Percentiles rank a stretch among this genome's conserved stretches.
phyloP scores from a whole-genome alignment of 2,888 invertebrate species.

The Scaptomyza polygonia region DNA sequence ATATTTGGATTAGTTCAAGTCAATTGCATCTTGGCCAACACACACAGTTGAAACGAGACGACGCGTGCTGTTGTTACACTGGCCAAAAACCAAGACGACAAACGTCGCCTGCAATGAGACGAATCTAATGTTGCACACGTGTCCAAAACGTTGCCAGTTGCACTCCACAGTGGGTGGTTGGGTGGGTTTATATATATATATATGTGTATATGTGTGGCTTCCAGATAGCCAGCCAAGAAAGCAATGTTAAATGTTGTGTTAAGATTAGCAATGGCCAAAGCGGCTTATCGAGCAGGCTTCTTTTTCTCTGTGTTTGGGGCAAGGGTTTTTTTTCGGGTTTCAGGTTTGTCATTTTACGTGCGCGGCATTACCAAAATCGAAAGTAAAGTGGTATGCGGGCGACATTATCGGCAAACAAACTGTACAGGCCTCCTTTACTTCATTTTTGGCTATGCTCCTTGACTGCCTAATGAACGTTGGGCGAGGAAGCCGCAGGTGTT shows the following conservation, averaged over 20 bases:
- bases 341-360: conserved; percentile 50
- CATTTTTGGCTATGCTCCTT: conserved; percentile 45
- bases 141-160: conserved; percentile 54
- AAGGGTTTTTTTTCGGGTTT: conserved; percentile 28
- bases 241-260: conserved; percentile 76
- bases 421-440: conserved; percentile 18
- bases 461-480: conserved; percentile 68
- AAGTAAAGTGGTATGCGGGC: conserved; percentile 51
- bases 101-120: conserved; percentile 66
- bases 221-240: conserved; percentile 54
- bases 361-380: conserved; percentile 56
- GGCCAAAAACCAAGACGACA: conserved; percentile 21
- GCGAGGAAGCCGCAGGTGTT: conserved; percentile 67
- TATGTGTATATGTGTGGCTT: conserved; percentile 10
- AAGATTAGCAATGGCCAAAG: conserved; percentile 71
- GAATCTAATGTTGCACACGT: conserved; percentile 81
- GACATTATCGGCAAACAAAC: conserved; percentile 62
- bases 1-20: conserved; percentile 83
- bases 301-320: conserved; percentile 10
- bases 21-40: conserved; percentile 77
- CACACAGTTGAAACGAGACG: conserved; percentile 37
- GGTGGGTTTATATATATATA: conserved; percentile 7
- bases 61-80: conserved; percentile 47
- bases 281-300: conserved; percentile 56
- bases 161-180: conserved; percentile 57